These are phyloP conservation scores for Conchocele bisecta DNA, from an alignment of 2,888 invertebrate genomes.

Conservation along the genomic window DNA sequence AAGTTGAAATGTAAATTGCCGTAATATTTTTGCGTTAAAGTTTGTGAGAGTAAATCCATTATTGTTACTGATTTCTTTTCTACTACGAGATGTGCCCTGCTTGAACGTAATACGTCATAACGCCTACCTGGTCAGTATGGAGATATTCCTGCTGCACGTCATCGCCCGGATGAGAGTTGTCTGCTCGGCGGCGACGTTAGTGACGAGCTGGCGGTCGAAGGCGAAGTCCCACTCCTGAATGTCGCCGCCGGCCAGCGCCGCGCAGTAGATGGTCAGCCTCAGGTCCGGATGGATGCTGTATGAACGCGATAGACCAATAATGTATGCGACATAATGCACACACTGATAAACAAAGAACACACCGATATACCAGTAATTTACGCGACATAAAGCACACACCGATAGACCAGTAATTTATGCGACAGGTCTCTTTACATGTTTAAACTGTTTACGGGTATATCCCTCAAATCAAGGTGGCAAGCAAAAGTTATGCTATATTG, in stretches of 20 bases:
- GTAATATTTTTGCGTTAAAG: too few species aligned
- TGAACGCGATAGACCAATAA: too few species aligned
- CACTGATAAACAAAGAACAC: too few species aligned
- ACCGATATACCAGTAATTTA: too few species aligned
- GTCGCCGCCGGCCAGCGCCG: conserved; percentile 87
- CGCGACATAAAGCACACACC: too few species aligned
- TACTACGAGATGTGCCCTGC: neutral
- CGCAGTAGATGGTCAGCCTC: conserved; percentile 89
- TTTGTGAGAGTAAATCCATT: too few species aligned
- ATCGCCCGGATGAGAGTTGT: conserved; percentile 87
- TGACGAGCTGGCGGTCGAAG: conserved; percentile 86
- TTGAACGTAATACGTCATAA: neutral
- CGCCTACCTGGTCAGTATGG: conserved; percentile 83
- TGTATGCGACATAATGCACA: neutral
- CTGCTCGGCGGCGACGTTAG: conserved; percentile 88
- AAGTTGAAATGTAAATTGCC: too few species aligned
- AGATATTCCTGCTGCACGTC: conserved; percentile 88
- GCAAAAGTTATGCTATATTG: too few species aligned
- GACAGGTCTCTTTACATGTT: too few species aligned
- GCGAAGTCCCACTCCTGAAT: conserved; percentile 89
- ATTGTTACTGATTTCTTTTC: neutral
- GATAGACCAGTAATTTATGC: too few species aligned
- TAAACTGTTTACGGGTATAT: too few species aligned
- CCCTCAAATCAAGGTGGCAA: too few species aligned
- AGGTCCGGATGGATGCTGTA: conserved; percentile 89